These are phyloP conservation scores for Stylophora pistillata DNA, from an alignment of 64 coral and sea anemone species.

Conservation along the genomic window DNA sequence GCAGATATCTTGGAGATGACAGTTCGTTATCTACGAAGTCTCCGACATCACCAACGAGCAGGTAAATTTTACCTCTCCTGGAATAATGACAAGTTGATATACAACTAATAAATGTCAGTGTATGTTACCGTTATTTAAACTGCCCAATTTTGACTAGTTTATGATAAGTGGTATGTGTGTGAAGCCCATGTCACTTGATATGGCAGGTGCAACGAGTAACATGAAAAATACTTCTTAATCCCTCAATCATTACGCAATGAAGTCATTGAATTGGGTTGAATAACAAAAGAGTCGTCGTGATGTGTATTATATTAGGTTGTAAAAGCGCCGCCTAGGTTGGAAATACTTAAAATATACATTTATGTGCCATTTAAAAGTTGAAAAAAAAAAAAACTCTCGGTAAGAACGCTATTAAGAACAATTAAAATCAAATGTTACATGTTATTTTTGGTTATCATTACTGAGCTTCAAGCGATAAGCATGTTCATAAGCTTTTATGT, in stretches of 20 bases:
- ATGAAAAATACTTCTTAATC: constrained; percentile 16
- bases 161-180: not conserved
- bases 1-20: constrained; percentile 98
- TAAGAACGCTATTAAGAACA: not conserved
- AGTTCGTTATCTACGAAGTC: constrained; percentile 64
- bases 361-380: not conserved
- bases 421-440: not conserved
- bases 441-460: not conserved
- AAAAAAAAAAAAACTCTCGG: not conserved
- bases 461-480: not conserved
- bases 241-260: not conserved
- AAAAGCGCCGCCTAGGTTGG: not conserved
- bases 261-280: not conserved
- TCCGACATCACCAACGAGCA: constrained; percentile 54
- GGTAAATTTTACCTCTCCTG: not conserved
- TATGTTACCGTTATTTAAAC: not conserved
- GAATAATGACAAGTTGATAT: constrained; percentile 1
- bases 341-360: not conserved
- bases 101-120: not conserved
- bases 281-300: not conserved
- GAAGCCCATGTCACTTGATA: not conserved
- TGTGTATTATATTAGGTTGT: not conserved
- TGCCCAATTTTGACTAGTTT: not conserved
- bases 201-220: not conserved
- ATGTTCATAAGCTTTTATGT: not conserved